phyloP scores from a whole-genome alignment of 1,140 invertebrate genomes.

The Scaptomyza montana region DNA sequence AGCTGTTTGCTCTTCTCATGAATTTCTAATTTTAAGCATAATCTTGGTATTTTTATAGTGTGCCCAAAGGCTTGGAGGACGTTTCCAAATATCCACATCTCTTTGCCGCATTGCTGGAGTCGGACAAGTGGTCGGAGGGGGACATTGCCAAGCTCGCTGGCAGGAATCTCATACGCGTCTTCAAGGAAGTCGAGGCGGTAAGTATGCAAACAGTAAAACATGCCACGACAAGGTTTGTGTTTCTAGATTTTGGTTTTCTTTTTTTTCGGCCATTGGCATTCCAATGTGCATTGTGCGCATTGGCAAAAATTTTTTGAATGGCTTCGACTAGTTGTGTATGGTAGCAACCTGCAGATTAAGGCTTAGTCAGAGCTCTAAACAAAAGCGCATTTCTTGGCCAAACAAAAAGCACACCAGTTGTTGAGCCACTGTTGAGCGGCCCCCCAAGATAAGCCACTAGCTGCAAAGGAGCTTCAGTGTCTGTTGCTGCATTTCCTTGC shows the following conservation, averaged over 20 bases:
- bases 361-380: constrained; percentile 42
- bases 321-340: constrained; percentile 29
- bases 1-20: not conserved
- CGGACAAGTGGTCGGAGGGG: constrained; percentile 88
- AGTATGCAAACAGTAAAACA: constrained; percentile 63
- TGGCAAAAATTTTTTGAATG: constrained; percentile 40
- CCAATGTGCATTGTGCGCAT: constrained; percentile 48
- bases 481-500: constrained; percentile 30
- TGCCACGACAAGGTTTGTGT: not conserved
- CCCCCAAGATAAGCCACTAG: constrained; percentile 16
- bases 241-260: constrained; percentile 1
- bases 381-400: constrained; percentile 49
- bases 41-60: constrained; percentile 83
- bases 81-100: constrained; percentile 93
- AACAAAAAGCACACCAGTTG: constrained; percentile 28
- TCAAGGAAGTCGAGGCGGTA: constrained; percentile 90
- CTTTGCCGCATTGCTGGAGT: constrained; percentile 87
- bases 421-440: constrained; percentile 23
- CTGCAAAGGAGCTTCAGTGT: constrained; percentile 1
- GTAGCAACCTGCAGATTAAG: constrained; percentile 44
- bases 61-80: constrained; percentile 91
- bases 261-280: constrained; percentile 49
- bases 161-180: constrained; percentile 90
- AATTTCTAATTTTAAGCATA: not conserved
- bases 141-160: constrained; percentile 91